Evolutionary conservation across 2,797 vertebrate species (phyloP).

Genomic region (Poecilia gillii): DNA sequence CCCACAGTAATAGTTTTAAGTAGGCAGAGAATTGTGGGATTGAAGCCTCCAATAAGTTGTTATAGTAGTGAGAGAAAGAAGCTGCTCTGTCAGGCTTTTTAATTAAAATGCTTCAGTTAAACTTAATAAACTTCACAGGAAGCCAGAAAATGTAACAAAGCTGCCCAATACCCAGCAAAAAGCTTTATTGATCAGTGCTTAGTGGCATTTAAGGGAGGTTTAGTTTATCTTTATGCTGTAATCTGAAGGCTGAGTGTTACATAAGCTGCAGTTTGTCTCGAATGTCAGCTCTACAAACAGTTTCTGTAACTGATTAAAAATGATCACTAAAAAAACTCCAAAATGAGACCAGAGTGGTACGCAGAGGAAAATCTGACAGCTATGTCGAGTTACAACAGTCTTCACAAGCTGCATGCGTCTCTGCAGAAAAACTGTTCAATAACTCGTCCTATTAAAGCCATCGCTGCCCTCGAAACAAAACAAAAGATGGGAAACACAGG

Average conservation of each 20-base stretch:
- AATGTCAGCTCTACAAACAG: conserved; percentile 37
- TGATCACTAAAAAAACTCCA: conserved; percentile 33
- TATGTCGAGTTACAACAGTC: conserved; percentile 39
- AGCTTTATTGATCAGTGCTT: neutral
- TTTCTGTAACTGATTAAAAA: conserved; percentile 43
- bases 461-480: conserved; percentile 27
- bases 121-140: neutral
- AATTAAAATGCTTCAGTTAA: neutral
- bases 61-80: neutral
- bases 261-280: conserved; percentile 39
- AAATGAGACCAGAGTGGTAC: conserved; percentile 17
- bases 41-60: neutral
- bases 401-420: conserved; percentile 31
- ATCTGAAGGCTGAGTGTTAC: conserved; percentile 13
- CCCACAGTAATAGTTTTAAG: neutral
- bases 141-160: neutral
- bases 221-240: neutral
- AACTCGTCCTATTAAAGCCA: conserved; percentile 28
- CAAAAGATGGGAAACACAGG: conserved; percentile 31
- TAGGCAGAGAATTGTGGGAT: neutral
- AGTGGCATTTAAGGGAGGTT: neutral
- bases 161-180: neutral
- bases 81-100: neutral
- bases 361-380: conserved; percentile 40
- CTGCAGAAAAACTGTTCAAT: conserved; percentile 50